A percentile compares a stretch with the other conserved stretches of the same genome.
Evolutionary conservation across 2,113 vertebrate genomes (phyloP).

Genomic region (Rafetus swinhoei): DNA sequence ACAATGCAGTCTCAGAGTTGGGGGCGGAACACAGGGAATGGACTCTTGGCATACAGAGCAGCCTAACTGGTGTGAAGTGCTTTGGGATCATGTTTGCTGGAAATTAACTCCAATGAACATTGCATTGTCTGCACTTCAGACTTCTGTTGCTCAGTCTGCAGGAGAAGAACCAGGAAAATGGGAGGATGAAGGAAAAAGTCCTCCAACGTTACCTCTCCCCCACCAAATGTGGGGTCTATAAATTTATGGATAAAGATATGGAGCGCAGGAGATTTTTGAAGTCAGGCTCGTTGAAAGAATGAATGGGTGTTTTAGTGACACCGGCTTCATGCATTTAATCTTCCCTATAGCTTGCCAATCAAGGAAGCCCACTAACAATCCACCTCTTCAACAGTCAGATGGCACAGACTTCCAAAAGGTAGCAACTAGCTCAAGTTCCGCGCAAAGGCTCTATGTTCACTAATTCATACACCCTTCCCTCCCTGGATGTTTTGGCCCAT

Average conservation of each 20-base stretch:
- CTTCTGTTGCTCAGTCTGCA: no score
- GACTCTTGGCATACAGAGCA: no score
- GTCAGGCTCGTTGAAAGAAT: not conserved
- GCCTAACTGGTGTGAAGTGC: no score
- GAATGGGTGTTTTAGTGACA: accelerated
- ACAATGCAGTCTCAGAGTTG: no score
- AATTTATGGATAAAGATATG: not conserved
- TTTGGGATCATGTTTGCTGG: no score
- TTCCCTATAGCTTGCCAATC: not conserved
- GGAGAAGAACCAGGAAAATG: no score
- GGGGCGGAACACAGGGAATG: no score
- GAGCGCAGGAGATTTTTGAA: not conserved
- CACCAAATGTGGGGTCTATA: not conserved
- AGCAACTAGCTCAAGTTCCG: not conserved
- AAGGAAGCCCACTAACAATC: not conserved
- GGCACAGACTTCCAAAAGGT: not conserved
- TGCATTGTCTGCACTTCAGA: no score
- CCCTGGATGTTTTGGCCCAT: not conserved
- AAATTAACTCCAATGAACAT: no score
- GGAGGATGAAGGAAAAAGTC: no score
- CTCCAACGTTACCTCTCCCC: not conserved
- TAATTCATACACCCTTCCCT: not conserved
- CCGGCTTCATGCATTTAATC: accelerated
- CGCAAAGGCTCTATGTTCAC: not conserved
- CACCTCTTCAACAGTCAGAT: not conserved